These are phyloP conservation scores for Diorhabda carinulata DNA, from an alignment of 1,140 invertebrate species.

Conservation along the genomic window DNA sequence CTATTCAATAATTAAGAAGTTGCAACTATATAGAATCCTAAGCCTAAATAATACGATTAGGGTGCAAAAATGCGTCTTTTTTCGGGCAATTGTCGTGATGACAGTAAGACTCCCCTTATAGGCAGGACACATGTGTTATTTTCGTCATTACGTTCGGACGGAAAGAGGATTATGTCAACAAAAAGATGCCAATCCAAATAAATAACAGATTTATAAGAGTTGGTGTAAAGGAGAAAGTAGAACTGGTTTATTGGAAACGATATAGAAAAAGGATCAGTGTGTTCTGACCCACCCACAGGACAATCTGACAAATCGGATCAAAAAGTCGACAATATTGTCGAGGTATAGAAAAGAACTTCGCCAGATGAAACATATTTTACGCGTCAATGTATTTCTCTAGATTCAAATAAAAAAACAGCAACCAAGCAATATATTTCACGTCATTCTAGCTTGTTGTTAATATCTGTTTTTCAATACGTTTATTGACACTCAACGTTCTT, in stretches of 20 bases:
- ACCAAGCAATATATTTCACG: too few relatives aligned
- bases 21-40: constrained; percentile 26
- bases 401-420: constrained; percentile 6
- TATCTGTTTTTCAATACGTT: too few relatives aligned
- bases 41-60: constrained; percentile 37
- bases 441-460: too few relatives aligned
- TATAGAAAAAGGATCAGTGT: constrained; percentile 46
- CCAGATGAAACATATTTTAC: constrained; percentile 34
- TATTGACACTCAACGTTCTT: too few relatives aligned
- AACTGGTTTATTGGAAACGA: constrained; percentile 35
- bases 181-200: not conserved
- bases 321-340: constrained; percentile 50
- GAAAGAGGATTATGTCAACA: constrained; percentile 46
- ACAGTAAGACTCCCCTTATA: constrained; percentile 47
- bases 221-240: not conserved
- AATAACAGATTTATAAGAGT: not conserved
- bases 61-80: constrained; percentile 32
- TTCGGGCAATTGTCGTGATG: constrained; percentile 45
- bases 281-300: constrained; percentile 45
- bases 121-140: constrained; percentile 47
- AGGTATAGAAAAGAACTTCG: constrained; percentile 37
- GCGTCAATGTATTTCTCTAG: constrained; percentile 36
- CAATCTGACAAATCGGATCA: constrained; percentile 49
- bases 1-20: constrained; percentile 32
- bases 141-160: constrained; percentile 45